Evolutionary conservation across 2,888 invertebrate genomes (phyloP).

Genomic region (Gonocerus acuteangulatus): DNA sequence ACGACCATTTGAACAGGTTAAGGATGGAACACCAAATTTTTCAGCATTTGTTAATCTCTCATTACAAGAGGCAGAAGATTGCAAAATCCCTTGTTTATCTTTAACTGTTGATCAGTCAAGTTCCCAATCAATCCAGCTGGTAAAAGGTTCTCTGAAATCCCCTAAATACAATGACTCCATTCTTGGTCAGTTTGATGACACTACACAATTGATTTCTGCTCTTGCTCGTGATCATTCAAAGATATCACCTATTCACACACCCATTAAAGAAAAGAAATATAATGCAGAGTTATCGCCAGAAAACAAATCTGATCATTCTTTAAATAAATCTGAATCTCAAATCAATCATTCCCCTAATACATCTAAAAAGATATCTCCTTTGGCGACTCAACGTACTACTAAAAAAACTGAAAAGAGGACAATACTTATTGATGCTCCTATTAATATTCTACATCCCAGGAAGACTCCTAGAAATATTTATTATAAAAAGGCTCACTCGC

Average conservation of each 20-base stretch:
- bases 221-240: constrained; percentile 30
- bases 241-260: constrained; percentile 34
- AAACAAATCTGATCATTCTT: constrained; percentile 1
- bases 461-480: constrained; percentile 18
- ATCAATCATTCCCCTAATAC: too few relatives aligned
- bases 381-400: neutral
- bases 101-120: neutral
- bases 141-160: neutral
- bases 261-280: constrained; percentile 18
- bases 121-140: neutral
- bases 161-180: constrained; percentile 30
- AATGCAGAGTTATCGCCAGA: neutral
- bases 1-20: neutral
- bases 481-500: neutral
- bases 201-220: constrained; percentile 34
- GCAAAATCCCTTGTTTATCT: neutral
- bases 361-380: neutral
- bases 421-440: constrained; percentile 5
- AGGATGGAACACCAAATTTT: neutral
- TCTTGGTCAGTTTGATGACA: constrained; percentile 34
- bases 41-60: constrained; percentile 1
- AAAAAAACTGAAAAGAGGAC: constrained; percentile 16
- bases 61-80: neutral
- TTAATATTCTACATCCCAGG: constrained; percentile 27
- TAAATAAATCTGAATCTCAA: neutral